phyloP scores from a whole-genome alignment of 2,888 invertebrate genomes.

The Drosophila gaucha region DNA sequence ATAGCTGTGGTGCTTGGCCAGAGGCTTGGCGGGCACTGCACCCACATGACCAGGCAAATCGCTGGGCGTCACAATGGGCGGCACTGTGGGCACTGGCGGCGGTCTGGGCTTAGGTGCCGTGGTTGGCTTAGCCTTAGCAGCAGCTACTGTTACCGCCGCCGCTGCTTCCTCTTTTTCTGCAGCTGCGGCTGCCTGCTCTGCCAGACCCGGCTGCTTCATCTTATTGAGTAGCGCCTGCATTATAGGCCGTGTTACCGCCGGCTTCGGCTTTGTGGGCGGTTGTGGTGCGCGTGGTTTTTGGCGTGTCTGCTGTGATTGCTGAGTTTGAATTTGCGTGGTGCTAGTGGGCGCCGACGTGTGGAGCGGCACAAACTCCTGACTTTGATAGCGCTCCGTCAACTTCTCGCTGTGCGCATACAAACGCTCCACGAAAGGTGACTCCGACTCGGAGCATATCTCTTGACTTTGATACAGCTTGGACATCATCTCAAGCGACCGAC shows the following conservation, averaged over 20 bases:
- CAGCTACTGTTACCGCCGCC: no score
- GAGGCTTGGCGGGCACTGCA: conserved; percentile 86
- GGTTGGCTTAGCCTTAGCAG: conserved; percentile 37
- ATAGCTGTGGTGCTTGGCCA: conserved; percentile 88
- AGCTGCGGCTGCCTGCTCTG: conserved; percentile 79
- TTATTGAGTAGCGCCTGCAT: conserved; percentile 82
- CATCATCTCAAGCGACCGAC: conserved; percentile 86
- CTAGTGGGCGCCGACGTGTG: conserved; percentile 54
- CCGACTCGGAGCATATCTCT: conserved; percentile 86
- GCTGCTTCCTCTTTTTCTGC: conserved; percentile 72
- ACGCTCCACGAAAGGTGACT: conserved; percentile 86
- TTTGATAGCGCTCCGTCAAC: conserved; percentile 88
- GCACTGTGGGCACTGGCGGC: conserved; percentile 84
- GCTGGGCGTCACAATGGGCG: conserved; percentile 79
- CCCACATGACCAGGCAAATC: conserved; percentile 73
- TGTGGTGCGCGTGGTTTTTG: conserved; percentile 75
- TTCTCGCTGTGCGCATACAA: conserved; percentile 88
- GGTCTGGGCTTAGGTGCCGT: conserved; percentile 34
- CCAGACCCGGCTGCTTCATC: conserved; percentile 78
- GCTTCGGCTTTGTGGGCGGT: conserved; percentile 74
- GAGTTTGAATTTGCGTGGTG: conserved; percentile 57
- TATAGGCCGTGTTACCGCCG: conserved; percentile 80
- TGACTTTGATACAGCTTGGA: conserved; percentile 87
- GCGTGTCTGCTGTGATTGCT: conserved; percentile 64
- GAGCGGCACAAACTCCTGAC: conserved; percentile 87